A percentile compares a stretch with the other conserved stretches of the same genome.
Evolutionary conservation across 2,797 vertebrate genomes (phyloP).

Genomic region (Typhlichthys eigenmanni): DNA sequence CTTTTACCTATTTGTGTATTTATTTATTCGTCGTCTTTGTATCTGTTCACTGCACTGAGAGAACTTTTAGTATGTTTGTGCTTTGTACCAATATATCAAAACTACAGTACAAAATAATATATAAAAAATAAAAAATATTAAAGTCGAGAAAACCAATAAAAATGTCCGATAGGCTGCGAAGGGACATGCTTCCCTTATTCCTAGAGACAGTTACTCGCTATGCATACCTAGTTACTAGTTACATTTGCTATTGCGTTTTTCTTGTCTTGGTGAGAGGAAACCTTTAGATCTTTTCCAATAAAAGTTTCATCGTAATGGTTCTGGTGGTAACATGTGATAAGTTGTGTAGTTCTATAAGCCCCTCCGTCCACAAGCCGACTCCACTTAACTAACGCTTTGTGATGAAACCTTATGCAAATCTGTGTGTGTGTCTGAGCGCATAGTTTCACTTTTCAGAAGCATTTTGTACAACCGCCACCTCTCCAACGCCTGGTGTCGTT

Average conservation of each 20-base stretch:
- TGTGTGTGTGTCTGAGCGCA: slow-evolving; percentile 83
- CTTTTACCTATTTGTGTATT: slow-evolving; percentile 62
- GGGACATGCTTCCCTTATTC: slow-evolving; percentile 99
- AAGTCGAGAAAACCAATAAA: slow-evolving; percentile 81
- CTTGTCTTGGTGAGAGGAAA: slow-evolving; percentile 99
- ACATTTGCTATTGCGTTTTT: slow-evolving; percentile 99
- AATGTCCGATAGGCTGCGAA: slow-evolving; percentile 87
- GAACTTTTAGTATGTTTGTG: slow-evolving; percentile 99
- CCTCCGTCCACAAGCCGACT: slow-evolving; percentile 85
- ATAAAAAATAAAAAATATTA: slow-evolving; percentile 69
- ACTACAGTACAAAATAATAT: slow-evolving; percentile 91
- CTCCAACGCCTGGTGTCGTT: slow-evolving; percentile 76
- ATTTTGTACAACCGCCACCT: slow-evolving; percentile 77
- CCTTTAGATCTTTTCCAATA: slow-evolving; percentile 99
- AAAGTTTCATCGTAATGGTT: slow-evolving; percentile 99
- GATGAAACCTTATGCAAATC: slow-evolving; percentile 89
- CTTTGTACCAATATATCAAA: slow-evolving; percentile 99
- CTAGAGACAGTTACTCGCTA: slow-evolving; percentile 99
- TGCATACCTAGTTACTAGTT: slow-evolving; percentile 99
- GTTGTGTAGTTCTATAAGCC: slow-evolving; percentile 97
- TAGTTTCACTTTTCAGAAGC: slow-evolving; percentile 76
- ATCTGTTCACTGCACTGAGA: slow-evolving; percentile 99
- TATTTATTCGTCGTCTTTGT: slow-evolving; percentile 89
- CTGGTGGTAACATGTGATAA: slow-evolving; percentile 99
- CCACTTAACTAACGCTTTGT: slow-evolving; percentile 86